These are phyloP conservation scores for Phyllopteryx taeniolatus DNA, from an alignment of 2,113 vertebrate genomes.

Conservation along the genomic window DNA sequence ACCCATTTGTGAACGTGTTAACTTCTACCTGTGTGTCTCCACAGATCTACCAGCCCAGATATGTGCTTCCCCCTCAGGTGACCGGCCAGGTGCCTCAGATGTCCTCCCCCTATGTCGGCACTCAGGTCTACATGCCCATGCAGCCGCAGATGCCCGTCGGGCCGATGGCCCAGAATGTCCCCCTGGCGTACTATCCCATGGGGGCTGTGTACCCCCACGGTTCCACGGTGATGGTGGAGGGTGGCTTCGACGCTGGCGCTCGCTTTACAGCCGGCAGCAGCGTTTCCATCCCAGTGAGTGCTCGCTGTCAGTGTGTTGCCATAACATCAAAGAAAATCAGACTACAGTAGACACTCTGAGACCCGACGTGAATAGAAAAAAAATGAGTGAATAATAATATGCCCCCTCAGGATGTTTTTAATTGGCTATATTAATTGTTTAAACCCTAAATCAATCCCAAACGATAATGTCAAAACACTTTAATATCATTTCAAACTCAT, in stretches of 20 bases:
- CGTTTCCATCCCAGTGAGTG: conserved; percentile 87
- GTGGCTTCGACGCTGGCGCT: conserved; percentile 86
- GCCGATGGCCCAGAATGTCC: conserved; percentile 82
- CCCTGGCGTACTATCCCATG: conserved; percentile 92
- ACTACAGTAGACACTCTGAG: neutral
- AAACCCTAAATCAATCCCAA: too few species aligned
- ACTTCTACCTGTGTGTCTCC: conserved; percentile 5
- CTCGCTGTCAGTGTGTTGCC: neutral
- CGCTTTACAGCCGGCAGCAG: conserved; percentile 82
- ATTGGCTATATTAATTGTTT: too few species aligned
- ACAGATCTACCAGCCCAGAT: conserved; percentile 93
- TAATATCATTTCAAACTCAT: neutral
- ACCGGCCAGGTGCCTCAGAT: conserved; percentile 81
- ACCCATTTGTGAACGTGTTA: neutral
- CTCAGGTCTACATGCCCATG: conserved; percentile 89
- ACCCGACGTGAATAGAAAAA: too few species aligned
- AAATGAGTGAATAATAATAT: too few species aligned
- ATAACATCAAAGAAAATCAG: neutral
- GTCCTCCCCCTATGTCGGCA: conserved; percentile 83
- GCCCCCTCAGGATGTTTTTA: too few species aligned
- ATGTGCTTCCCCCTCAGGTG: conserved; percentile 85
- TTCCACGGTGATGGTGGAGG: conserved; percentile 86
- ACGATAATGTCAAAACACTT: too few species aligned
- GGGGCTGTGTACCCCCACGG: conserved; percentile 84
- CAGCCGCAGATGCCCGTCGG: conserved; percentile 81